Evolutionary conservation across 2,888 invertebrate genomes (phyloP), one percentile per base, ranked within the genome.

Genomic region (Bugula neritina): DNA sequence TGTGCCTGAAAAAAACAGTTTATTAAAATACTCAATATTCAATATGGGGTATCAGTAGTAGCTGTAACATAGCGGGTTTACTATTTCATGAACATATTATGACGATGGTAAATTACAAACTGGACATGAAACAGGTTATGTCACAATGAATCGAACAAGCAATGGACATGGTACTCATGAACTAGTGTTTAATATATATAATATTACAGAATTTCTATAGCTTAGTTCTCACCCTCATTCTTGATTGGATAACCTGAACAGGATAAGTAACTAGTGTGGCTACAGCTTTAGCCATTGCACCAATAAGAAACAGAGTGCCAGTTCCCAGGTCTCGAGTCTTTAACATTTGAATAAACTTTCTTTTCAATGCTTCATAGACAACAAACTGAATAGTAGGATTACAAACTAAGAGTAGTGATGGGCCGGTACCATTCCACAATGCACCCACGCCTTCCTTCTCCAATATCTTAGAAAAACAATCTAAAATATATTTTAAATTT

Each of bases 351-450:
- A 23, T 10, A 23, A 43, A 70, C 23, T 23, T 70, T 73, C 93
- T 87, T 83, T 95, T 95, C 21, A 94, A 85, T 72, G 90, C 86
- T 85, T 95, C 94, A 83, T 95, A 95, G 71, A 92, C 89, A 89
- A 94, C 93, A 82, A 94, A 94, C 83, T 94, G 94, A 75, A 95
- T 89, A 0, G 94, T 92, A 23, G 95, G 95, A 86, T 95, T 95
- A 13, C 90, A 88, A 27, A 93, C 92, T 54, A 95, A 86, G 73
- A 94, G 85, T n/a, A 95, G 83, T 0, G 94, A 94, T 1, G 94
- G 92, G 52, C 90, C 83, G 0, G 91, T 89, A 17, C 94, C 93
- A 35, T 91, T 90, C 93, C 94, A 94, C 35, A 95, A 85, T 0
- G 90, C 90, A 72, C 84, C 81, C 0, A 89, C 75, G 17, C 94